Evolutionary conservation across 2,797 vertebrate species (phyloP).

Genomic region (Myotis findleyi): DNA sequence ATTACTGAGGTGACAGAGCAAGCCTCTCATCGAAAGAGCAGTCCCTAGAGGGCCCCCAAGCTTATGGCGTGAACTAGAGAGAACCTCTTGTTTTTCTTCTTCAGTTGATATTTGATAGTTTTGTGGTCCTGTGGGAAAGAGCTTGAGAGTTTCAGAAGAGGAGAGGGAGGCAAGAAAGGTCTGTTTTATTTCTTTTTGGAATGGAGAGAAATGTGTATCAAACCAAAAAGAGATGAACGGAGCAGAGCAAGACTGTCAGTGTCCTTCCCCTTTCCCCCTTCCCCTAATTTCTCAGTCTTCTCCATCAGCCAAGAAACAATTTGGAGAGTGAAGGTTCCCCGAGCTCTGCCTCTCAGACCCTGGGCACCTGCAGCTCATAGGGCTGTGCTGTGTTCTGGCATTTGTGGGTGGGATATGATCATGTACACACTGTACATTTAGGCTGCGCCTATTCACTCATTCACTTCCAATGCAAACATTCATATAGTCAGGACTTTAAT

Average conservation of each 20-base stretch:
- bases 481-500: not conserved
- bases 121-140: slow-evolving; percentile 10
- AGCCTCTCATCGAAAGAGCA: slow-evolving; percentile 33
- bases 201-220: not conserved
- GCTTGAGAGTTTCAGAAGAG: not conserved
- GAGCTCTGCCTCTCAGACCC: not conserved
- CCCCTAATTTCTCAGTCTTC: not conserved
- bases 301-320: not conserved
- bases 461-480: not conserved
- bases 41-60: not conserved
- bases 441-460: not conserved
- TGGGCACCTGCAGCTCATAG: not conserved
- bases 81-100: slow-evolving; percentile 41
- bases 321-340: not conserved
- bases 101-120: slow-evolving; percentile 48
- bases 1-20: slow-evolving; percentile 57
- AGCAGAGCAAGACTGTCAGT: not conserved
- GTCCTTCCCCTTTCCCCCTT: accelerated
- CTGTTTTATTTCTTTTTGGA: slow-evolving; percentile 38
- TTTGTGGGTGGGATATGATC: accelerated
- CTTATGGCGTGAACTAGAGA: slow-evolving; percentile 7
- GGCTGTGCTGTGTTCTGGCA: not conserved
- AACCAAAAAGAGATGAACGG: not conserved
- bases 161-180: not conserved
- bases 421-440: not conserved